A percentile compares a stretch with the other conserved stretches of the same genome.
Evolutionary conservation across 2,888 invertebrate genomes (phyloP).

Genomic region (Beris chalybata): DNA sequence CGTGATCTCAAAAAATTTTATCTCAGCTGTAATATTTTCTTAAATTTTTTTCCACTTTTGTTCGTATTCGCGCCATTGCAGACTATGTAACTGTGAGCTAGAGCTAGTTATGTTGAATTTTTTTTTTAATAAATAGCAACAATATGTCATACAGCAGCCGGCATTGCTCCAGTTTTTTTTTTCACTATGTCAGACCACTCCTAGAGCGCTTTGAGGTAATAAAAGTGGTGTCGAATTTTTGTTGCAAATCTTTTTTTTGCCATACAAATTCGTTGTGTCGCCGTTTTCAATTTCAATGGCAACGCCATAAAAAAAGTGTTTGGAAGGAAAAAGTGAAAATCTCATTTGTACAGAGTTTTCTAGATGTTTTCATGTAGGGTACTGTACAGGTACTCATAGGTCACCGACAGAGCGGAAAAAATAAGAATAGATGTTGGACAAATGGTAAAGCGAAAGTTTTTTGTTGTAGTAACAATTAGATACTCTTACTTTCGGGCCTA

Average conservation of each 20-base stretch:
- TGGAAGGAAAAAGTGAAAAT: constrained; percentile 14
- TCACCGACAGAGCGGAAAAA: not conserved
- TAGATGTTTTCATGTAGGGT: not conserved
- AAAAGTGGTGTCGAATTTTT: too few species aligned
- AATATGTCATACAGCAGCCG: not conserved
- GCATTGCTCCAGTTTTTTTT: constrained; percentile 7
- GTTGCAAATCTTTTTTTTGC: too few species aligned
- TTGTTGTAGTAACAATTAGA: not conserved
- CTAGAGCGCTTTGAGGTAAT: too few species aligned
- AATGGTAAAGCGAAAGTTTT: constrained; percentile 10
- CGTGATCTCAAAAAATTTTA: not conserved
- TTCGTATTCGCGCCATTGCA: too few species aligned
- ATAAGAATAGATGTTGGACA: not conserved
- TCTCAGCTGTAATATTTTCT: too few species aligned
- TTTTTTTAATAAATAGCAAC: too few species aligned
- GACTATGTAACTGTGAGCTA: too few species aligned
- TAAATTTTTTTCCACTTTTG: too few species aligned
- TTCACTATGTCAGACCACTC: too few species aligned
- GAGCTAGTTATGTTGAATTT: too few species aligned
- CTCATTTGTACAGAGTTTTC: constrained; percentile 6
- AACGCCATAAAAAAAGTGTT: not conserved
- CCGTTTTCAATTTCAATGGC: constrained; percentile 14
- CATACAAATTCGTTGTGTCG: not conserved
- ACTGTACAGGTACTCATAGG: not conserved
- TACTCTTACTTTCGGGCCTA: not conserved